Evolutionary conservation across 2,888 invertebrate genomes (phyloP).

Genomic region (Eristalis tenax): DNA sequence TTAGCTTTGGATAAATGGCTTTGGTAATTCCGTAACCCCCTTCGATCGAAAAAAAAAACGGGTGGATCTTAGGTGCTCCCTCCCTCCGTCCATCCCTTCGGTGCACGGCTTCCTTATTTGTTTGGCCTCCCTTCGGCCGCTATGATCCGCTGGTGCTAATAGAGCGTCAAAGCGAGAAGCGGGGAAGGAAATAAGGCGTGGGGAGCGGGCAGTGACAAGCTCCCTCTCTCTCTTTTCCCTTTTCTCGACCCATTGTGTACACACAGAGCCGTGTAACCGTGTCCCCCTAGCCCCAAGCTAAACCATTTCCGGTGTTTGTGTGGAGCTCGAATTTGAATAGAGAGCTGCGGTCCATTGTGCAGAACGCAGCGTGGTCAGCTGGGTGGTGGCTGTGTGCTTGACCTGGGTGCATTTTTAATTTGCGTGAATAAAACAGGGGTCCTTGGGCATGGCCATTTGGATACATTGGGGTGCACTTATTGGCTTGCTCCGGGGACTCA

Average conservation of each 20-base stretch:
- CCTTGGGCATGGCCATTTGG: not conserved
- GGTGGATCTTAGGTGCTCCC: not conserved
- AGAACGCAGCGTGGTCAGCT: not conserved
- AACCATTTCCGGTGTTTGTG: not conserved
- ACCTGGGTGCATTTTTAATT: not conserved
- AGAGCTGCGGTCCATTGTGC: not conserved
- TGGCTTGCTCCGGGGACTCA: not conserved
- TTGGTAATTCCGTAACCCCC: slow-evolving; percentile 63
- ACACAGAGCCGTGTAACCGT: not conserved
- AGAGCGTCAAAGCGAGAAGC: not conserved
- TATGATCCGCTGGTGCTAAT: not conserved
- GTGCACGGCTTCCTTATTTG: not conserved
- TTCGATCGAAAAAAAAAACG: slow-evolving; percentile 44
- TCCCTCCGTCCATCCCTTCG: not conserved
- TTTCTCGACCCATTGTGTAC: not conserved
- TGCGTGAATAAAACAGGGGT: not conserved
- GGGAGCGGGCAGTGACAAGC: not conserved
- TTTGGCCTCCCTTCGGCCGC: not conserved
- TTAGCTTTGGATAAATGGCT: slow-evolving; percentile 63
- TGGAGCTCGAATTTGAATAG: not conserved
- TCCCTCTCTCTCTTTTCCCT: not conserved
- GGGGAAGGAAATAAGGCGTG: not conserved
- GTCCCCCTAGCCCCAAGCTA: not conserved
- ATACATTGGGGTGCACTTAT: not conserved
- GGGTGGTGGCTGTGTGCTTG: not conserved